These are phyloP conservation scores for Boloria euphrosyne DNA, from an alignment of 2,888 invertebrate genomes.

Conservation along the genomic window DNA sequence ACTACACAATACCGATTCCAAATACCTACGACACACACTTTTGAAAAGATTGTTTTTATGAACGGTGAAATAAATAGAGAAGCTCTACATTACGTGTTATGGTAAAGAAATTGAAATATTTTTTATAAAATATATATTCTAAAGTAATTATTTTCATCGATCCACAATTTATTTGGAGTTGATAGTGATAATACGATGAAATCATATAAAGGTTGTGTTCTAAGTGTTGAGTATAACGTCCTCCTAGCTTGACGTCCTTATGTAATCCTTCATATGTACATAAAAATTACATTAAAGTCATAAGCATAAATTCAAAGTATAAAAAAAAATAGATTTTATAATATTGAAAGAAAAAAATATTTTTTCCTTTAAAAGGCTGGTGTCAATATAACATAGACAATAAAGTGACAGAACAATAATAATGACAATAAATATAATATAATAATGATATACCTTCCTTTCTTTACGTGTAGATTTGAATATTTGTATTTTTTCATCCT, in stretches of 20 bases:
- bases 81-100: not conserved
- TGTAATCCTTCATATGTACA: conserved; percentile 7
- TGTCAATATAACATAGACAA: conserved; percentile 35
- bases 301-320: conserved; percentile 8
- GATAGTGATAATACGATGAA: conserved; percentile 11
- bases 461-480: conserved; percentile 29
- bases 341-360: not conserved
- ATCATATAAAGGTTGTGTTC: conserved; percentile 63
- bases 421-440: conserved; percentile 32
- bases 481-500: conserved; percentile 62
- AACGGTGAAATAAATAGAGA: too few species aligned
- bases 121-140: not conserved
- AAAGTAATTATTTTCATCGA: conserved; percentile 19
- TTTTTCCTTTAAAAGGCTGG: not conserved
- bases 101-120: not conserved
- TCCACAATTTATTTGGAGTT: conserved; percentile 9
- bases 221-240: conserved; percentile 48
- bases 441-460: conserved; percentile 16
- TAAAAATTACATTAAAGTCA: conserved; percentile 6
- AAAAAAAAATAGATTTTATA: conserved; percentile 12
- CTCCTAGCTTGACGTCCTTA: conserved; percentile 32
- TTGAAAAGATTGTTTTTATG: too few species aligned
- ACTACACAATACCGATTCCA: too few species aligned
- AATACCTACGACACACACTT: too few species aligned
- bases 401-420: conserved; percentile 16